phyloP scores from a whole-genome alignment of 1,140 invertebrate species.

The Tetraneura akinire region DNA sequence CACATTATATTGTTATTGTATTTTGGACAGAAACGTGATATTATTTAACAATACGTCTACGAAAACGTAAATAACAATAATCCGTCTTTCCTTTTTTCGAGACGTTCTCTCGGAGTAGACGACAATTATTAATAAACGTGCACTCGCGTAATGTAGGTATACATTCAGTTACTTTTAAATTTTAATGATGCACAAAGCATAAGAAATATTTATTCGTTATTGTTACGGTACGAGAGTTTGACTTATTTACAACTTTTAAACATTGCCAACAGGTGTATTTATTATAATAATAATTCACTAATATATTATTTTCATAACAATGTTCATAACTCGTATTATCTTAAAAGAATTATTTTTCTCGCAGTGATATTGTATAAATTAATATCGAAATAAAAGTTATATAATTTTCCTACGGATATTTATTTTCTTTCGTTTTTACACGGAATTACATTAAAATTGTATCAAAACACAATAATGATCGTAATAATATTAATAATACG shows the following conservation, averaged over 20 bases:
- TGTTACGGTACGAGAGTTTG: neutral
- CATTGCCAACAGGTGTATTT: neutral
- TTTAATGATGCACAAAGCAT: constrained; percentile 3
- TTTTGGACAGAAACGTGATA: too few species aligned
- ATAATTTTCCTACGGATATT: too few species aligned
- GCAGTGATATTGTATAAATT: too few species aligned
- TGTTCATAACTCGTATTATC: too few species aligned
- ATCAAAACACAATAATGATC: too few species aligned
- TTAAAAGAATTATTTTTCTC: too few species aligned
- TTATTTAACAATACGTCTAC: neutral
- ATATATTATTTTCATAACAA: neutral
- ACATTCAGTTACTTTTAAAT: neutral
- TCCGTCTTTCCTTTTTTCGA: neutral
- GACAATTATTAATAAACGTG: neutral
- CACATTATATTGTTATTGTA: too few species aligned
- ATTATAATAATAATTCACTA: neutral
- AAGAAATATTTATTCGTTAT: neutral
- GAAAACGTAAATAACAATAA: neutral
- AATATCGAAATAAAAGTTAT: too few species aligned
- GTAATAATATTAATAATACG: too few species aligned
- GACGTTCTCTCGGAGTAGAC: neutral
- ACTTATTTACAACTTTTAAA: neutral
- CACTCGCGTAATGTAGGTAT: neutral
- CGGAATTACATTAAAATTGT: too few species aligned
- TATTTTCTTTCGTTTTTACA: too few species aligned